A percentile compares a stretch with the other conserved stretches of the same genome.
Evolutionary conservation across 2,113 vertebrate species (phyloP).

Genomic region (Neodon shergylaensis): DNA sequence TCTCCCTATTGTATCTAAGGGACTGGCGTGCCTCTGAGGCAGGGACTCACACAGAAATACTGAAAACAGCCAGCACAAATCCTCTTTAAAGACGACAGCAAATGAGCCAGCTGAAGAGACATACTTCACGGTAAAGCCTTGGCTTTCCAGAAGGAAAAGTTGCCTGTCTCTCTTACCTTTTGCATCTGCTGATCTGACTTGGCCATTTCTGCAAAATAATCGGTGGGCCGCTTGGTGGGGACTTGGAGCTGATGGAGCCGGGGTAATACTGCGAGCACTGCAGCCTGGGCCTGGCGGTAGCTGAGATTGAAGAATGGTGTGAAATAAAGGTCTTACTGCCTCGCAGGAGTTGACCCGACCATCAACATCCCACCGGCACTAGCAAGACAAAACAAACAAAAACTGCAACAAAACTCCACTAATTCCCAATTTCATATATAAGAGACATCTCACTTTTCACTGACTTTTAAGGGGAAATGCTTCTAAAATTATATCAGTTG

Average conservation of each 20-base stretch:
- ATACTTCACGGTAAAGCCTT: neutral
- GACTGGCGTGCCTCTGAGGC: neutral
- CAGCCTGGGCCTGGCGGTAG: constrained; percentile 95
- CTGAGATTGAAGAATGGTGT: constrained; percentile 80
- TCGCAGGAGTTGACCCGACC: neutral
- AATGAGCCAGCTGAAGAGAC: neutral
- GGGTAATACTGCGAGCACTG: constrained; percentile 92
- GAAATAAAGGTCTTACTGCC: neutral
- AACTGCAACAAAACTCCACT: neutral
- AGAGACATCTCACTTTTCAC: neutral
- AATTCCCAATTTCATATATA: neutral
- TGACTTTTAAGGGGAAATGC: neutral
- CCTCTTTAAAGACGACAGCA: neutral
- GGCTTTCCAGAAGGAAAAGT: neutral
- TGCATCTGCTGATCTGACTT: constrained; percentile 99
- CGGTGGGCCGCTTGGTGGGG: constrained; percentile 92
- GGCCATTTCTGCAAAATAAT: constrained; percentile 99
- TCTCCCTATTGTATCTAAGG: neutral
- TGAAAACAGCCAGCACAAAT: neutral
- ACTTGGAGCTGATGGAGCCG: constrained; percentile 88
- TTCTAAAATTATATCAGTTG: constrained; percentile 7
- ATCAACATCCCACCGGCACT: neutral
- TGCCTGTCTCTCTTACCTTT: constrained; percentile 88
- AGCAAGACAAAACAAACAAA: constrained; percentile 44
- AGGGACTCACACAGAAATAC: neutral